Evolutionary conservation across 2,113 vertebrate species (phyloP).

Genomic region (Mesitornis unicolor): DNA sequence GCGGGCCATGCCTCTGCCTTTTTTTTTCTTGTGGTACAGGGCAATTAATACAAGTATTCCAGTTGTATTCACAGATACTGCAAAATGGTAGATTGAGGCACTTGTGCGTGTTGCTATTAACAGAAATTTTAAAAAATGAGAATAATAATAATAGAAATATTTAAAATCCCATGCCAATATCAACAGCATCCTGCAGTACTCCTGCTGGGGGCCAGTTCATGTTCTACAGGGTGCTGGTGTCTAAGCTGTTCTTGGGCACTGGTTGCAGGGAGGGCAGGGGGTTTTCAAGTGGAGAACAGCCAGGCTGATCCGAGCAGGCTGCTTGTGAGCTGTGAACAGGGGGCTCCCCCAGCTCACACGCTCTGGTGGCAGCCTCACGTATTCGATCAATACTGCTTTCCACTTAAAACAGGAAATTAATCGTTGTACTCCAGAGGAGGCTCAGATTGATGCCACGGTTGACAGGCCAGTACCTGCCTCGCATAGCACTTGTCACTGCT

Average conservation of each 20-base stretch:
- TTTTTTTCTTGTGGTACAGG: not conserved
- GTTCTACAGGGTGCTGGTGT: not conserved
- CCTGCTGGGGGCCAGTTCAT: not conserved
- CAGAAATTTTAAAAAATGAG: not conserved
- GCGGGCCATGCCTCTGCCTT: too few relatives aligned
- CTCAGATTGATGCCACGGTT: not conserved
- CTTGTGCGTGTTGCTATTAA: not conserved
- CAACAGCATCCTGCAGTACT: not conserved
- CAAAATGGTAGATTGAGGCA: not conserved
- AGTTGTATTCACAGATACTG: not conserved
- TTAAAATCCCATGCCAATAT: not conserved
- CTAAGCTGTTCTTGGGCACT: accelerated
- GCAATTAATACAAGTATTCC: not conserved
- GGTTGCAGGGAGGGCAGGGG: not conserved
- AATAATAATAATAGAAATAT: not conserved
- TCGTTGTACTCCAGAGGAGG: not conserved
- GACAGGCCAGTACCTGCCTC: not conserved
- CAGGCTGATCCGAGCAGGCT: not conserved
- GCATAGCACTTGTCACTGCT: not conserved
- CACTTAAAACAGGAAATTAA: not conserved
- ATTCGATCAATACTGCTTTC: not conserved
- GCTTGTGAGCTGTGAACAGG: not conserved
- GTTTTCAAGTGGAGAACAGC: not conserved
- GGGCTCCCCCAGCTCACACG: accelerated
- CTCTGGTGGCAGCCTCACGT: accelerated